These are phyloP conservation scores for Chromoteleia sp. DNA, from an alignment of 2,888 invertebrate genomes.

Conservation along the genomic window DNA sequence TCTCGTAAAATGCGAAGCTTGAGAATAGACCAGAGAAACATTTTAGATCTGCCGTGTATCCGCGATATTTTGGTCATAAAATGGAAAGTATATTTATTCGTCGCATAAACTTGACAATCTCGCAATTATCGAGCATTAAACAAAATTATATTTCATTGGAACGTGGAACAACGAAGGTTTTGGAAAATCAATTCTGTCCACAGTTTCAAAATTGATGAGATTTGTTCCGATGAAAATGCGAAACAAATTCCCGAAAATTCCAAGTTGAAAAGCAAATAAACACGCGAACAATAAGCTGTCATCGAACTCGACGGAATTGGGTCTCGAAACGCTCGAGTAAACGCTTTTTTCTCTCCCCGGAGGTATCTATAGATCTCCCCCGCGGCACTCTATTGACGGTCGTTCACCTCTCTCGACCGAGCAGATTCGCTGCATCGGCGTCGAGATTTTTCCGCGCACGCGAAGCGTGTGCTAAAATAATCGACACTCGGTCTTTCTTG, in stretches of 20 bases:
- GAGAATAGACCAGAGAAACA: too few species aligned
- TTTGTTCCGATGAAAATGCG: too few species aligned
- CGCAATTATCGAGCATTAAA: too few species aligned
- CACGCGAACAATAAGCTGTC: constrained; percentile 25
- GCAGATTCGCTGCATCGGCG: constrained; percentile 16
- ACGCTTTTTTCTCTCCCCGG: constrained; percentile 8
- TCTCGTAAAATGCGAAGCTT: too few species aligned
- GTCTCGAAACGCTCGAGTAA: constrained; percentile 31
- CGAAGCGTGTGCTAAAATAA: constrained; percentile 45
- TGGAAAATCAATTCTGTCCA: too few species aligned
- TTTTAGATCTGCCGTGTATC: too few species aligned
- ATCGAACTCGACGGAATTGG: constrained; percentile 31
- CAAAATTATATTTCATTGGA: too few species aligned
- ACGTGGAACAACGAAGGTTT: too few species aligned
- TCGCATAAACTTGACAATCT: too few species aligned
- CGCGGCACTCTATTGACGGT: constrained; percentile 31
- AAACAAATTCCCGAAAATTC: too few species aligned
- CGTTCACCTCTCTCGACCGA: constrained; percentile 44
- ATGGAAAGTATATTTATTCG: too few species aligned
- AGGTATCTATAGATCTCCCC: constrained; percentile 50
- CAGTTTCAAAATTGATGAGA: too few species aligned
- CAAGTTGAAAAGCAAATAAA: neutral
- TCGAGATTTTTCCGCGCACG: constrained; percentile 42
- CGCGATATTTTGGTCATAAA: neutral
- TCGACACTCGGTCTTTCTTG: constrained; percentile 13